Conservation (phyloP, 1,140 invertebrate species). For the Drosophila busckii region DNA sequence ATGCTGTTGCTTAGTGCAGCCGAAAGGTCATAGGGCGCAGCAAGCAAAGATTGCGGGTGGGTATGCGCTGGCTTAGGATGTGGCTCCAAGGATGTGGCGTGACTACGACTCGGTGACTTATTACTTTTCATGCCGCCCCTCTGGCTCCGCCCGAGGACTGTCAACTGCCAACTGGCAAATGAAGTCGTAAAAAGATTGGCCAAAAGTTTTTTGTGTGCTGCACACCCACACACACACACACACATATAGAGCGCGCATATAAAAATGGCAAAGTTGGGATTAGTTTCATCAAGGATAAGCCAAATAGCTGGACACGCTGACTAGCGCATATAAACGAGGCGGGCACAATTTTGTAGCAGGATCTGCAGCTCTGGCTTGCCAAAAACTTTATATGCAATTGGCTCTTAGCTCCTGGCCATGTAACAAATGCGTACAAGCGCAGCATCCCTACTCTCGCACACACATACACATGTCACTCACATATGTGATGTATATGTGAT, state of each 20-base stretch:
- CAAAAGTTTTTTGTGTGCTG: conserved; percentile 73
- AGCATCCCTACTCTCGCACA: neutral
- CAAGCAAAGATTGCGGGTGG: conserved; percentile 9
- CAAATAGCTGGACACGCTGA: conserved; percentile 67
- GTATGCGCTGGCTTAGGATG: conserved; percentile 18
- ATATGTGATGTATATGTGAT: neutral
- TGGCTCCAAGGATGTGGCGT: conserved; percentile 33
- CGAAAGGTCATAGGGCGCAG: neutral
- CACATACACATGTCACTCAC: neutral
- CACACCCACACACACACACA: too few relatives aligned
- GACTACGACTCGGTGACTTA: conserved; percentile 69
- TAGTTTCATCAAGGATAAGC: conserved; percentile 77
- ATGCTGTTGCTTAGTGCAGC: conserved; percentile 10
- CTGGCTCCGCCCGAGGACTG: conserved; percentile 12
- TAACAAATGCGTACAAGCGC: neutral
- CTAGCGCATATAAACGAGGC: conserved; percentile 53
- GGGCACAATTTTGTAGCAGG: conserved; percentile 7
- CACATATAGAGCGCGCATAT: conserved; percentile 74
- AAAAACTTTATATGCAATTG: conserved; percentile 69
- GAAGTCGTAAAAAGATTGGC: conserved; percentile 76
- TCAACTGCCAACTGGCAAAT: conserved; percentile 53
- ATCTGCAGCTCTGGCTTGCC: conserved; percentile 22
- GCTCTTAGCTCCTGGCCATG: conserved; percentile 8
- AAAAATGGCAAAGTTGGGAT: conserved; percentile 74
- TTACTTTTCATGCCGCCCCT: conserved; percentile 60